Evolutionary conservation across 2,113 vertebrate species (phyloP).

Genomic region (Rousettus leschenaultii): DNA sequence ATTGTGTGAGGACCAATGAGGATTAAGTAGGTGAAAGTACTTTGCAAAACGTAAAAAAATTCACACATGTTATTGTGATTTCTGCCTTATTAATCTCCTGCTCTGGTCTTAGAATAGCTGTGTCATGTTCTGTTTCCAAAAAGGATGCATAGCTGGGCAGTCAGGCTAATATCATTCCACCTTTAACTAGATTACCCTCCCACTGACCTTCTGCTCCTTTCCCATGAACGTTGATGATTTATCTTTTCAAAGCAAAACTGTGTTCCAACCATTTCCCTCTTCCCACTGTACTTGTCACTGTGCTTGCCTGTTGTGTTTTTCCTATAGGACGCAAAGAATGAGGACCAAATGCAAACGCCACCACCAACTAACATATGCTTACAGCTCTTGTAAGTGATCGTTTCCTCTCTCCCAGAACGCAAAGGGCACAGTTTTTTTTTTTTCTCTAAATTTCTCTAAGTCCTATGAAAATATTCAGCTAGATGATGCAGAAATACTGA

Average conservation of each 20-base stretch:
- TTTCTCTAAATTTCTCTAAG: slow-evolving; percentile 45
- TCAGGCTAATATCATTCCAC: slow-evolving; percentile 1
- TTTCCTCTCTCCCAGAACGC: background rate
- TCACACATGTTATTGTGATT: background rate
- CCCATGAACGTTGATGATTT: slow-evolving; percentile 39
- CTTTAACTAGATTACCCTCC: slow-evolving; percentile 40
- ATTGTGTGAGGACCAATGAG: background rate
- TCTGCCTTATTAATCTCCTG: background rate
- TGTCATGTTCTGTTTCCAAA: background rate
- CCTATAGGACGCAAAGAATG: background rate
- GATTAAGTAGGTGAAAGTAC: background rate
- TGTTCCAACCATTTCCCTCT: background rate
- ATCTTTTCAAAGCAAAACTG: slow-evolving; percentile 43
- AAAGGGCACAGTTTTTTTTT: background rate
- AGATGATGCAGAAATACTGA: slow-evolving; percentile 38
- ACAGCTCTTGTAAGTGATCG: background rate
- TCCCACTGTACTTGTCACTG: background rate
- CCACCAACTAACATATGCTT: background rate
- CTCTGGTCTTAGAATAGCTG: background rate
- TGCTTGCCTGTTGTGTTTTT: background rate
- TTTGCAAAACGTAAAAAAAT: background rate
- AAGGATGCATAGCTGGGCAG: background rate
- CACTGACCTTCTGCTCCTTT: background rate
- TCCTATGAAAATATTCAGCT: slow-evolving; percentile 41
- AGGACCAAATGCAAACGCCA: background rate